A percentile compares a stretch with the other conserved stretches of the same genome.
Conservation (phyloP, 2,888 invertebrate genomes). For the Amphiduros pacificus region DNA sequence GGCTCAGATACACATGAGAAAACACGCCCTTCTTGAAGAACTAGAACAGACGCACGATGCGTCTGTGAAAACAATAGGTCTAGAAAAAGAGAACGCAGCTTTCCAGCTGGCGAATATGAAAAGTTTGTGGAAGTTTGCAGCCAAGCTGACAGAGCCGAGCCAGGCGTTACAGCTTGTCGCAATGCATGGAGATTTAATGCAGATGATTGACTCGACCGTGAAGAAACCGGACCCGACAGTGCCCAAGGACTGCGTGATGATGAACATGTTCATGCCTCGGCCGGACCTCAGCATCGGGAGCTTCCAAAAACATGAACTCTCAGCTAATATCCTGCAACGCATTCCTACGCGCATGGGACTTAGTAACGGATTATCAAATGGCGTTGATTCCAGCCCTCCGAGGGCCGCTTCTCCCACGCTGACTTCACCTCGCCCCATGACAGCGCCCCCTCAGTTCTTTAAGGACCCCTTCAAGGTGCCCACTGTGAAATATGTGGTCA, state of each 20-base stretch:
- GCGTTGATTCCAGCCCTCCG: background rate
- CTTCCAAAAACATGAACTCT: conserved; percentile 29
- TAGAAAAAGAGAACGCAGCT: conserved; percentile 27
- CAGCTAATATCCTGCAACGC: conserved; percentile 18
- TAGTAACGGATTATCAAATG: background rate
- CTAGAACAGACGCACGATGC: conserved; percentile 23
- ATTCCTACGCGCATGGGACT: conserved; percentile 8
- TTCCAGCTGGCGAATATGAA: conserved; percentile 31
- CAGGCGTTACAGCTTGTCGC: conserved; percentile 30
- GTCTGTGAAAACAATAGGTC: conserved; percentile 18
- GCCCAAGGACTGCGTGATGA: conserved; percentile 21
- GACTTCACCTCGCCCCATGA: conserved; percentile 8
- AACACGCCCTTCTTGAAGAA: conserved; percentile 25
- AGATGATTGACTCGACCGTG: conserved; percentile 25
- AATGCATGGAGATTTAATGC: conserved; percentile 27
- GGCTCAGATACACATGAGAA: conserved; percentile 22
- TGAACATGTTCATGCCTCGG: conserved; percentile 31
- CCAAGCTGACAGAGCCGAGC: conserved; percentile 29
- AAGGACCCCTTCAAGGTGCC: conserved; percentile 13
- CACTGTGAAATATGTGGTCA: conserved; percentile 4
- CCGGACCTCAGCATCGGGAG: conserved; percentile 22
- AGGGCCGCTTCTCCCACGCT: background rate
- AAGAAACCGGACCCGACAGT: conserved; percentile 16
- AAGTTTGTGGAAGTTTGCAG: conserved; percentile 33
- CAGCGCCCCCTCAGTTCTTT: conserved; percentile 13